Evolutionary conservation across 2,113 vertebrate species (phyloP).

Genomic region (Sapayoa aenigma): DNA sequence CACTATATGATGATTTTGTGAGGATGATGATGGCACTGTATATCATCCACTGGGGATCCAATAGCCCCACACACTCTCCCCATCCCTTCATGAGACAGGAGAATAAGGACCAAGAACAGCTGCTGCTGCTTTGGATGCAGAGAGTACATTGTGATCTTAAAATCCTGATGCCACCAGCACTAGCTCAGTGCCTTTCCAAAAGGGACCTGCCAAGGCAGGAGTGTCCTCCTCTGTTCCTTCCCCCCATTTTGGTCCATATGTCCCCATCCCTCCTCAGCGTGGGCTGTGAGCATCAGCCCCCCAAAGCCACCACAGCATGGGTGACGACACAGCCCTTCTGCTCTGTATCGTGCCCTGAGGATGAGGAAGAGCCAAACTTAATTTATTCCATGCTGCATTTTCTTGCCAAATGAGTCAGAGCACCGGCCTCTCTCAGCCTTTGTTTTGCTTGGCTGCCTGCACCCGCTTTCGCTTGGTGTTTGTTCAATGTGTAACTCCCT

Average conservation of each 20-base stretch:
- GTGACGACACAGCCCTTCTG: neutral
- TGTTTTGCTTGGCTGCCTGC: constrained; percentile 34
- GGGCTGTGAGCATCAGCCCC: neutral
- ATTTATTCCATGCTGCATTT: constrained; percentile 12
- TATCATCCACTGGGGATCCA: neutral
- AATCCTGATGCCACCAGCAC: neutral
- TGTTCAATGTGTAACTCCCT: constrained; percentile 31
- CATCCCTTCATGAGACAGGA: neutral
- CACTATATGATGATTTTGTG: fast-evolving
- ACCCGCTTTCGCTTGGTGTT: neutral
- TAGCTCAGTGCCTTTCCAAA: neutral
- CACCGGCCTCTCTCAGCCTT: neutral
- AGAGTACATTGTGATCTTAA: fast-evolving
- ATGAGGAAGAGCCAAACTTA: neutral
- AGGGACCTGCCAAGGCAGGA: neutral
- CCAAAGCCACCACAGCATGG: fast-evolving
- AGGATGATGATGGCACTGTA: neutral
- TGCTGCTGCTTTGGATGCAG: fast-evolving
- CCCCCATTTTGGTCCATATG: neutral
- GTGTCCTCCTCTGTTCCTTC: neutral
- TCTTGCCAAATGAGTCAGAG: constrained; percentile 52
- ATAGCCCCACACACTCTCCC: no score
- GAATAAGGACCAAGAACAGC: neutral
- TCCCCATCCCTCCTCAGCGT: fast-evolving
- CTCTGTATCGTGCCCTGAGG: fast-evolving